Evolutionary conservation across 2,113 vertebrate species (phyloP), one percentile per base, ranked within the genome.

Genomic region (Lepus americanus): DNA sequence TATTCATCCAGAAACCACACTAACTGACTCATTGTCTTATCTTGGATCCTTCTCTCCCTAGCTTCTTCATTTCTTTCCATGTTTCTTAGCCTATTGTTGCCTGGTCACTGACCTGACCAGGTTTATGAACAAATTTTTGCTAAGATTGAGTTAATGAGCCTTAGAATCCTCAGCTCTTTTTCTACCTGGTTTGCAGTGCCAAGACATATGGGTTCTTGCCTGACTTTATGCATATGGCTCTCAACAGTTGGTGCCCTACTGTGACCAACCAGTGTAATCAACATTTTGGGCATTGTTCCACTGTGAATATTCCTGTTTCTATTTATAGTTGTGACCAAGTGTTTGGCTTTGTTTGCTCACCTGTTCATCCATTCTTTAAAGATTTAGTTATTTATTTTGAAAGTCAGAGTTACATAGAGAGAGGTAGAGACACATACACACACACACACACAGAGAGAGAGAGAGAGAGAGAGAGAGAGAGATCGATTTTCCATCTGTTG

Each of bases 101-200:
- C 6, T 9, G 10, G 33, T 36, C 49, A 80, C 25, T 94, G 51
- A 89, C 12, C 11, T 72, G 16, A 49, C 51, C 2, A 85, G 77
- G 25, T 3, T 87, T 88, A 66, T 36, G 63, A 77, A 16, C 77
- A 85, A 76, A 36, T 90, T 90, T 96, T 95, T 31, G 10, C 59
- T 66, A 9, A 76, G 53, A 70, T 33, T 93, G 93, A 61, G 22
- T 89, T 70, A 80, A 39, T 33, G 16, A 76, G 23, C 11, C 51
- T 70, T 87, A 29, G 85, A 90, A 44, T 83, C 49, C 33, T 92
- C 64, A 67, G 33, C n/a, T 92, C 87, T 17, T 90, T 89, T 5
- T 87, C 33, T 13, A 17, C 23, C 9, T 88, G 39, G 22, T 74
- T 89, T 89, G 59, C 31, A 72, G 29, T 64, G n/a, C 51, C 27